Percentiles rank a stretch among this genome's conserved stretches.
These are phyloP conservation scores for Dendroctonus valens DNA, from an alignment of 1,140 invertebrate genomes.

Conservation along the genomic window DNA sequence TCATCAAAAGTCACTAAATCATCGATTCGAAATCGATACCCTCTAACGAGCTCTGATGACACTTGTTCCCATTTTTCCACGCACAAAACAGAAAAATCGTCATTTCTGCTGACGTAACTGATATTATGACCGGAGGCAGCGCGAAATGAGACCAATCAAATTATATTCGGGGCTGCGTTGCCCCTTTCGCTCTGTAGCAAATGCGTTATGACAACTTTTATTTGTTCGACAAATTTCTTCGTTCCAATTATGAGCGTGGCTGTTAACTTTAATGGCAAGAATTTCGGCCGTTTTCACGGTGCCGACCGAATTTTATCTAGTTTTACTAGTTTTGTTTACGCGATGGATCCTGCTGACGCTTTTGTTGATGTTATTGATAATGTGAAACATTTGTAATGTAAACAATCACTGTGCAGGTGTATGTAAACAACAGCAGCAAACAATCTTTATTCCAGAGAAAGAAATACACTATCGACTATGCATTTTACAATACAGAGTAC, in stretches of 20 bases:
- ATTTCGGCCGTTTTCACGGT: slow-evolving; percentile 27
- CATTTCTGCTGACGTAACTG: slow-evolving; percentile 22
- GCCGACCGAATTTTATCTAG: slow-evolving; percentile 23
- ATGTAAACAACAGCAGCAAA: too few species aligned
- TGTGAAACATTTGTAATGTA: not conserved
- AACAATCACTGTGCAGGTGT: too few species aligned
- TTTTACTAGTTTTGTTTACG: slow-evolving; percentile 19
- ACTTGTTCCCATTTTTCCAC: slow-evolving; percentile 5
- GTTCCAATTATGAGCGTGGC: slow-evolving; percentile 26
- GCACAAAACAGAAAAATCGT: slow-evolving; percentile 13
- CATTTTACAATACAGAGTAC: too few species aligned
- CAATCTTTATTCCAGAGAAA: too few species aligned
- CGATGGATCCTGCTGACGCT: slow-evolving; percentile 9
- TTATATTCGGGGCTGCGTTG: slow-evolving; percentile 5
- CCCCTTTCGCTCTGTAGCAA: slow-evolving; percentile 5
- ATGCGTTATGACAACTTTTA: slow-evolving; percentile 30
- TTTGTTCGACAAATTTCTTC: slow-evolving; percentile 31
- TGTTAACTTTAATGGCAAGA: slow-evolving; percentile 33
- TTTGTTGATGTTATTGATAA: slow-evolving; percentile 17
- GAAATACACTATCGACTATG: too few species aligned
- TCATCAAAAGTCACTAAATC: not conserved
- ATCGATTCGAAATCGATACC: not conserved
- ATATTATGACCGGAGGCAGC: slow-evolving; percentile 18
- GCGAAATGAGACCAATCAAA: slow-evolving; percentile 29
- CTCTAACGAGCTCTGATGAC: slow-evolving; percentile 3